Evolutionary conservation across 2,113 vertebrate species (phyloP), one percentile per base, ranked within the genome.

Genomic region (Oreotrochilus melanogaster): DNA sequence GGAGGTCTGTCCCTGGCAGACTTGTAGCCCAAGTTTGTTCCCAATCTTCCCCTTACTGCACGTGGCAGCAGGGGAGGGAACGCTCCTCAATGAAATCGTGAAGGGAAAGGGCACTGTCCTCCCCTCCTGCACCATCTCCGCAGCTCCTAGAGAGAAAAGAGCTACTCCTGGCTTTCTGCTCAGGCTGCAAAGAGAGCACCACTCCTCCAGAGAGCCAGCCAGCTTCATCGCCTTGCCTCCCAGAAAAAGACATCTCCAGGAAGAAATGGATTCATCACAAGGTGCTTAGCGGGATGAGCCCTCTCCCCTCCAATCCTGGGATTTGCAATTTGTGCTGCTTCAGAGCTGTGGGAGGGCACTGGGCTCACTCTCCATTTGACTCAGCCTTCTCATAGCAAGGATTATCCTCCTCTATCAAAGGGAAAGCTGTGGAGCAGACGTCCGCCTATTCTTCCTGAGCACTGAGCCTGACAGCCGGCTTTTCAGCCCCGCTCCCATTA

Each of bases 331-430:
- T 88, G 65, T 17, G 81, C 81, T 70, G 84, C 78, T 96, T 42
- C 78, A 22, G 74, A 82, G 67, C 95, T 93, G 86, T 82, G 91
- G 93, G 94, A 95, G 92, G 92, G 90, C 75, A 8, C 64, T 39
- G 89, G 93, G 88, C 93, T 96, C 86, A 56, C 95, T 97, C 95
- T 95, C 89, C 89, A 95, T 95, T 94, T 97, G 92, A 96, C 94
- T 97, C 96, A 91, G 93, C 66, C 92, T 92, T 90, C 94, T 97
- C 96, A 96, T 96, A 92, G 95, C 93, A 88, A 92, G 95, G 96
- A 97, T 97, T 96, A 97, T 97, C 95, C 96, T 84, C 78, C 14
- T 58, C 88, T 97, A 94, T 97, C 96, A 96, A 97, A 97, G 93
- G 95, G 61, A 96, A 97, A 97, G 95, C 96, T 97, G 97, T 78